phyloP scores from a whole-genome alignment of 1,140 invertebrate species.

The Wiebesia pumilae region DNA sequence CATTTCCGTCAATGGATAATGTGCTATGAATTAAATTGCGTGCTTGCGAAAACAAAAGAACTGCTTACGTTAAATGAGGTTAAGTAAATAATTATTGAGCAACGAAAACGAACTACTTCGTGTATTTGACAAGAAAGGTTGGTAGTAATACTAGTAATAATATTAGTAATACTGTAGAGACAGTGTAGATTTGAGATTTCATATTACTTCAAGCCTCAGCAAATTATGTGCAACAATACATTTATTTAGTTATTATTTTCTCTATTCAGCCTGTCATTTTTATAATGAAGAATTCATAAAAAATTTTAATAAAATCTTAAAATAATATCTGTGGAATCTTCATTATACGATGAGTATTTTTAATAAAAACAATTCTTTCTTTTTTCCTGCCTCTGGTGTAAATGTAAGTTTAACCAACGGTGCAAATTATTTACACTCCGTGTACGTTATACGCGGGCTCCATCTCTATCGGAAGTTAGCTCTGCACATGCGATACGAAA shows the following conservation, averaged over 20 bases:
- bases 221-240: neutral
- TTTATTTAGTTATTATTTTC: too few species aligned
- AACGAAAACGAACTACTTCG: neutral
- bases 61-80: conserved; percentile 15
- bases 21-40: conserved; percentile 7
- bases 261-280: too few species aligned
- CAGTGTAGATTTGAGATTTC: neutral
- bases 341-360: neutral
- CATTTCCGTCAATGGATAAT: neutral
- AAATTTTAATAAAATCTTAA: too few species aligned
- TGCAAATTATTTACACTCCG: neutral
- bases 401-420: neutral
- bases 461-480: neutral
- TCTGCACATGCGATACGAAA: neutral
- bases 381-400: neutral
- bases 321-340: too few species aligned
- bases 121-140: neutral
- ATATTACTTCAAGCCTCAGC: neutral
- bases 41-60: neutral
- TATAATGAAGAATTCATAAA: too few species aligned
- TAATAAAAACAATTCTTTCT: neutral
- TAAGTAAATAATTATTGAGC: conserved; percentile 19
- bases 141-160: too few species aligned
- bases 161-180: neutral
- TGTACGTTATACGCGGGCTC: neutral